Evolutionary conservation across 2,888 invertebrate species (phyloP).

Genomic region (Chrysolina americana): DNA sequence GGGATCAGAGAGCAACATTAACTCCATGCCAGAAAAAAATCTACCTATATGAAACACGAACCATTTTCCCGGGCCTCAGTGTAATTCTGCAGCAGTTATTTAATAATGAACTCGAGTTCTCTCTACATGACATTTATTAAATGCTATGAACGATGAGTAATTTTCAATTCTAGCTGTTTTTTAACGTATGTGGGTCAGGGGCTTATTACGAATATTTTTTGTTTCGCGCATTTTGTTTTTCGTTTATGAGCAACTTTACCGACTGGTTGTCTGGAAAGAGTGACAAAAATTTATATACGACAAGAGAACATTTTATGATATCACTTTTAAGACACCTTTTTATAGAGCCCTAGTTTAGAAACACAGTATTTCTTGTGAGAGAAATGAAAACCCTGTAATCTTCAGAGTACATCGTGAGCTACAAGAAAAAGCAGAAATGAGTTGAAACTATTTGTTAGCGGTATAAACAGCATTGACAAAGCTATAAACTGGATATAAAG

Average conservation of each 20-base stretch:
- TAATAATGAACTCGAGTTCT: conserved; percentile 19
- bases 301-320: too few relatives aligned
- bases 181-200: conserved; percentile 10
- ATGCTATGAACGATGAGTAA: conserved; percentile 16
- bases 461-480: too few relatives aligned
- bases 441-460: too few relatives aligned
- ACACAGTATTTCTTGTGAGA: too few relatives aligned
- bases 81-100: not conserved
- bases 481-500: too few relatives aligned
- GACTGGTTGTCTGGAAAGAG: not conserved
- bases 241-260: not conserved
- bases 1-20: not conserved
- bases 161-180: conserved; percentile 13
- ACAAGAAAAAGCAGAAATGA: too few relatives aligned
- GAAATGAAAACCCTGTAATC: too few relatives aligned
- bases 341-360: not conserved
- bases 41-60: not conserved
- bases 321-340: not conserved
- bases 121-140: conserved; percentile 13
- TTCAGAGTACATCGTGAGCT: too few relatives aligned
- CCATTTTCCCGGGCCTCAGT: not conserved
- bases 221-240: not conserved
- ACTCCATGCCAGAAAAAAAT: not conserved
- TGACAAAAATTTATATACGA: too few relatives aligned
- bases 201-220: conserved; percentile 6